Base-by-base conservation (phyloP, 2,113 vertebrate genomes). In the Oryzias woworae region DNA sequence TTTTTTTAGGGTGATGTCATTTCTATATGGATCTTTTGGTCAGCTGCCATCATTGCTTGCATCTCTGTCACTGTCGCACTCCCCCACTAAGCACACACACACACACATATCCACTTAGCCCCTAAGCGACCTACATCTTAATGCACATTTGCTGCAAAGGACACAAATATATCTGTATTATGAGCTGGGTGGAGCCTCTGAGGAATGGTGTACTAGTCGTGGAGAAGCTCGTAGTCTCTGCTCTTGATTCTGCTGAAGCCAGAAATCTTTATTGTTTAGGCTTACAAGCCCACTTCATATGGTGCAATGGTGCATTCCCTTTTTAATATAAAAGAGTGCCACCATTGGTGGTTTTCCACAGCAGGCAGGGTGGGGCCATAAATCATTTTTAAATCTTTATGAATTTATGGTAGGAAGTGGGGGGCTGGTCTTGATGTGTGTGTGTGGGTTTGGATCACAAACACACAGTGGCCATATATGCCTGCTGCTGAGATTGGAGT, bases 271-370 rank as follows among this genome's bases (percentile, higher is more conserved):
- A 69, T 17, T 54, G 61, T 85, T 83, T 69, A 69, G 82, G 61
- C 53, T 63, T 62, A 62, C 55, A 62, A 69, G 78, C 70, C 61
- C 17, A 57, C 62, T 17, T 44, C 62, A 70, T 47, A 28, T 31
- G 43, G 58, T 28, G 66, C 47, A 73, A 62, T 20, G 71, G 56
- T 46, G 73, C 2, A 16, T 56, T 74, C 71, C 69, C 81, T 65
- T 47, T 89, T 86, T 91, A 90, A 90, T 91, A 90, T 81, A 79
- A 73, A 53, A 85, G 83, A 90, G 89, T 90, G 87, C 82, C 85
- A 87, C 63, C 80, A 65, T 53, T 58, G 54, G 73, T 64, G 69
- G 68, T 48, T 55, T 18, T 63, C 64, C 63, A 74, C 36, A 28
- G 57, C 69, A 73, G 66, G 45, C 60, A 62, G 61, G 82, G 62